phyloP scores from a whole-genome alignment of 1,140 invertebrate genomes.

The Metaphire vulgaris region DNA sequence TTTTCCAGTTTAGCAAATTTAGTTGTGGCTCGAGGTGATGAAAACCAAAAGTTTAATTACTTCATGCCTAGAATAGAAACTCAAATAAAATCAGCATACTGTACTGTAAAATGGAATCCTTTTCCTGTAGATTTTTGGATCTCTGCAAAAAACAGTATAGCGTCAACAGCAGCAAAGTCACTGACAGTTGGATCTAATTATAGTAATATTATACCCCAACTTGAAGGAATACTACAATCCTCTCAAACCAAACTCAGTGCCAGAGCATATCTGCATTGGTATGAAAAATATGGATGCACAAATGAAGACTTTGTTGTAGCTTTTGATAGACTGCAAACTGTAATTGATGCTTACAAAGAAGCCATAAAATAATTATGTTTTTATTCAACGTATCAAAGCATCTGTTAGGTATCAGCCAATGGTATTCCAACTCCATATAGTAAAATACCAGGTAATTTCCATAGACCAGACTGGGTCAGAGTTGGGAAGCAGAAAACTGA shows the following conservation, averaged over 20 bases:
- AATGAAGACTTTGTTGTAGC: constrained; percentile 3
- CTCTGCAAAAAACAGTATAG: constrained; percentile 1
- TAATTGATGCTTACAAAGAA: not conserved
- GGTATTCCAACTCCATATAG: too few relatives aligned
- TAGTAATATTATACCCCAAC: not conserved
- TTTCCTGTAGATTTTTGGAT: not conserved
- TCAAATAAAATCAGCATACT: not conserved
- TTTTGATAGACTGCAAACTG: constrained; percentile 11
- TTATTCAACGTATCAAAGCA: too few relatives aligned
- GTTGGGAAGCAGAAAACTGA: too few relatives aligned
- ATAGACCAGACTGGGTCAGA: too few relatives aligned
- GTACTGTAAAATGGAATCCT: not conserved
- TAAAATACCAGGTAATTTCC: too few relatives aligned
- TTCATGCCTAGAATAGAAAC: not conserved
- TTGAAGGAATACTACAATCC: not conserved
- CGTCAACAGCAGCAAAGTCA: not conserved
- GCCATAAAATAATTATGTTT: too few relatives aligned
- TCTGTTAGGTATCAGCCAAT: too few relatives aligned
- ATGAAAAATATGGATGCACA: constrained; percentile 5
- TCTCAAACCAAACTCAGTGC: not conserved
- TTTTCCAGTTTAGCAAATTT: not conserved
- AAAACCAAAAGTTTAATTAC: not conserved
- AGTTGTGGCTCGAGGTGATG: not conserved
- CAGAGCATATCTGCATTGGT: constrained; percentile 18
- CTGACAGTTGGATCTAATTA: constrained; percentile 3